Evolutionary conservation across 2,113 vertebrate species (phyloP).

Genomic region (Vombatus ursinus): DNA sequence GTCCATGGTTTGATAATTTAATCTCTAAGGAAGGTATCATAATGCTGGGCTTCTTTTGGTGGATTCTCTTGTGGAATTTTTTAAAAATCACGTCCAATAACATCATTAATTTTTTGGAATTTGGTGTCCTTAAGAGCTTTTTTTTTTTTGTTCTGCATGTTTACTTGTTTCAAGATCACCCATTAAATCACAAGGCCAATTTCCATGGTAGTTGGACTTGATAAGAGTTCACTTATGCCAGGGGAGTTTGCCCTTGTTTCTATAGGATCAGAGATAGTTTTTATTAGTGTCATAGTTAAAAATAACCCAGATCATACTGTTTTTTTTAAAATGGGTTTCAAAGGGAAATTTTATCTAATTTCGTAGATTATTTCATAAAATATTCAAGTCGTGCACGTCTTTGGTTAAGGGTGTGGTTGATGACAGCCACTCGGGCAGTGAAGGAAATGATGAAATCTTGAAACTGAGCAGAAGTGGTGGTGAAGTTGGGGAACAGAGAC

Average conservation of each 20-base stretch:
- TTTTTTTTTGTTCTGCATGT: constrained; percentile 33
- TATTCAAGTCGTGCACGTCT: constrained; percentile 27
- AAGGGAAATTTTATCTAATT: constrained; percentile 66
- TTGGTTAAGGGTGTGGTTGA: constrained; percentile 32
- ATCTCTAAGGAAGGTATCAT: background rate
- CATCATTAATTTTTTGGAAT: constrained; percentile 30
- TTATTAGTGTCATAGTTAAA: constrained; percentile 30
- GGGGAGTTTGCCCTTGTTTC: constrained; percentile 40
- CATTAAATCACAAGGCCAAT: constrained; percentile 22
- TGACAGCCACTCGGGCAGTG: background rate
- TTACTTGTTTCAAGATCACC: constrained; percentile 30
- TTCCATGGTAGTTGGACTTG: constrained; percentile 30
- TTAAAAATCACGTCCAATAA: background rate
- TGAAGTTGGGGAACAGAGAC: background rate
- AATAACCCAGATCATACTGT: constrained; percentile 41
- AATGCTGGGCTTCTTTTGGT: background rate
- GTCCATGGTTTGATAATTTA: background rate
- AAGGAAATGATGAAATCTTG: constrained; percentile 59
- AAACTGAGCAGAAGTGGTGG: constrained; percentile 38
- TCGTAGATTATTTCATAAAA: constrained; percentile 50
- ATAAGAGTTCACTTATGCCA: constrained; percentile 15
- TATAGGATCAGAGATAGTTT: constrained; percentile 18
- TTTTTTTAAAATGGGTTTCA: constrained; percentile 44
- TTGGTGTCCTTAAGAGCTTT: constrained; percentile 6
- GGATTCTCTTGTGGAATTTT: background rate